phyloP scores from a whole-genome alignment of 37 sponge, comb jelly and placozoan species.

The Dysidea cf. avara region DNA sequence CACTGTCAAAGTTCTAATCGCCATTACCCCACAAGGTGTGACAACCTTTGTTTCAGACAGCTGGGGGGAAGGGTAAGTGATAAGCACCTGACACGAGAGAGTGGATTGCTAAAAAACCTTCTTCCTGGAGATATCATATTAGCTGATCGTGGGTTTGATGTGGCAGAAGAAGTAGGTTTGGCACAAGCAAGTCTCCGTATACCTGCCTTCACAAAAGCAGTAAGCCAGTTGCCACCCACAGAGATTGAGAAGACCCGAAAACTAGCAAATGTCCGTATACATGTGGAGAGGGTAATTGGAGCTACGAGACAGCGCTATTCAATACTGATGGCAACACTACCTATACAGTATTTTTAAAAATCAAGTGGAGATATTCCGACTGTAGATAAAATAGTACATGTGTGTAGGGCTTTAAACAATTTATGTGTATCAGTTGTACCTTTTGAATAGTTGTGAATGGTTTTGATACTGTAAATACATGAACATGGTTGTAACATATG shows the following conservation, averaged over 20 bases:
- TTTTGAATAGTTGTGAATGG: no score
- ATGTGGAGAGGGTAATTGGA: constrained; percentile 77
- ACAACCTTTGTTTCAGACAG: constrained; percentile 55
- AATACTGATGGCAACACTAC: constrained; percentile 44
- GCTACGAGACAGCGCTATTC: constrained; percentile 45
- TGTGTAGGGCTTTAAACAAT: constrained; percentile 65
- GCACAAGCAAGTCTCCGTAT: constrained; percentile 44
- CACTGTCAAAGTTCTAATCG: constrained; percentile 63
- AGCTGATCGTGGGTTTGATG: constrained; percentile 81
- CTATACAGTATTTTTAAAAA: constrained; percentile 34
- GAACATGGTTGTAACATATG: no score
- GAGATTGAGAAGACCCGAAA: constrained; percentile 61
- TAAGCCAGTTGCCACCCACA: constrained; percentile 40
- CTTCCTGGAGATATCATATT: constrained; percentile 72
- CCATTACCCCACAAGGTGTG: constrained; percentile 69
- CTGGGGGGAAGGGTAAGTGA: constrained; percentile 77
- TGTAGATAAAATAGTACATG: constrained; percentile 46
- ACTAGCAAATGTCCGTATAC: constrained; percentile 78
- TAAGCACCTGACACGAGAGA: constrained; percentile 67
- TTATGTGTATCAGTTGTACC: constrained; percentile 62
- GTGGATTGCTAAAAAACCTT: constrained; percentile 52
- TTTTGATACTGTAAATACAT: no score
- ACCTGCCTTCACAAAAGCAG: constrained; percentile 71
- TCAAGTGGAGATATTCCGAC: neutral
- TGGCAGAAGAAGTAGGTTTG: constrained; percentile 62